phyloP scores from a whole-genome alignment of 2,888 invertebrate species.

The Microctonus aethiopoides region DNA sequence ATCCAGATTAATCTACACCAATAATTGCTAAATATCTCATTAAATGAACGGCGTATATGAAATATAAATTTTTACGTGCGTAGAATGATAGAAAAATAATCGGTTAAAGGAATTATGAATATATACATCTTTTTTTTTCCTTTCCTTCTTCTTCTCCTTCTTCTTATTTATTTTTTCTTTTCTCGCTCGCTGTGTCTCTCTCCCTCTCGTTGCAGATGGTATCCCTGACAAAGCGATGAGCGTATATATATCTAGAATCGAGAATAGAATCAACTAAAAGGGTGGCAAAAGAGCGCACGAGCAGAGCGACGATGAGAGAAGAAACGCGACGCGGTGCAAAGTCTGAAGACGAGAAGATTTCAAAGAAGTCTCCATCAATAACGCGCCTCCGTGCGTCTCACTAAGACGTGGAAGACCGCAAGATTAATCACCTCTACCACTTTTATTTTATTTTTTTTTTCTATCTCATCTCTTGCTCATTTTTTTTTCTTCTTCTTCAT shows the following conservation, averaged over 20 bases:
- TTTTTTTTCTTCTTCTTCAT: slow-evolving; percentile 28
- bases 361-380: slow-evolving; percentile 67
- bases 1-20: background rate
- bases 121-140: too few species aligned
- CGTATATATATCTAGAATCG: slow-evolving; percentile 13
- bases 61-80: background rate
- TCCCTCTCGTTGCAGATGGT: background rate
- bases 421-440: slow-evolving; percentile 67
- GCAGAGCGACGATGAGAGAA: slow-evolving; percentile 43
- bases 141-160: too few species aligned
- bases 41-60: background rate
- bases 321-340: slow-evolving; percentile 42
- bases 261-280: slow-evolving; percentile 33
- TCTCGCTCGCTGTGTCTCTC: too few species aligned
- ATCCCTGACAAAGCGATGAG: slow-evolving; percentile 20
- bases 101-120: slow-evolving; percentile 24
- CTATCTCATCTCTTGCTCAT: slow-evolving; percentile 28
- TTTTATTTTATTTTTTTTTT: slow-evolving; percentile 50
- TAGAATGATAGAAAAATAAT: background rate
- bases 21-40: too few species aligned
- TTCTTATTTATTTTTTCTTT: too few species aligned
- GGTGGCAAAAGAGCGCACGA: slow-evolving; percentile 23
- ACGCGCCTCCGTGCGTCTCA: slow-evolving; percentile 65
- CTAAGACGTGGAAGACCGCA: slow-evolving; percentile 67
- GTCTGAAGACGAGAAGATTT: slow-evolving; percentile 42